Percentiles rank a stretch among this genome's conserved stretches.
Conservation (phyloP, 2,113 vertebrate species). For the Asarcornis scutulata region DNA sequence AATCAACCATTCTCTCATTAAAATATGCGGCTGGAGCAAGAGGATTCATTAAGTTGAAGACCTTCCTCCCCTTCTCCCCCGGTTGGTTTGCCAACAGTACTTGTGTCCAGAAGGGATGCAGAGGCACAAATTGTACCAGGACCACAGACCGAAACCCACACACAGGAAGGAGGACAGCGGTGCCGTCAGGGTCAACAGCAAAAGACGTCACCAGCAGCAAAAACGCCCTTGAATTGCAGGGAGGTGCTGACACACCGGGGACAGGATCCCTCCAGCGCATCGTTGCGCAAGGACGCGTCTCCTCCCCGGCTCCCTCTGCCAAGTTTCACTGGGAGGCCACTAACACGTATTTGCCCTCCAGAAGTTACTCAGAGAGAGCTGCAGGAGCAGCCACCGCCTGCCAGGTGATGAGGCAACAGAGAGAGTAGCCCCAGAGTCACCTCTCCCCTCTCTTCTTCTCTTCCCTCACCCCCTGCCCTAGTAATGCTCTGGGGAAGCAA, state of each 20-base stretch:
- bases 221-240: background rate
- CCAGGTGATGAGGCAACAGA: background rate
- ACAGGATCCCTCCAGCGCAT: background rate
- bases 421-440: background rate
- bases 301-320: conserved; percentile 12
- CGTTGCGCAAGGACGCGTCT: background rate
- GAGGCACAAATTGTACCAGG: too few relatives aligned
- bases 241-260: background rate
- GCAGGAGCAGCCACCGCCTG: background rate
- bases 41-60: background rate
- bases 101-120: background rate
- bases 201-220: background rate
- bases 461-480: background rate
- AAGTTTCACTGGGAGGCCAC: conserved; percentile 50
- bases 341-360: background rate
- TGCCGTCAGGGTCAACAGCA: background rate
- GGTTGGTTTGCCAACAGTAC: background rate
- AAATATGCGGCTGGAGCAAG: background rate
- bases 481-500: background rate
- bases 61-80: background rate
- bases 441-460: background rate
- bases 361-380: background rate
- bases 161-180: background rate
- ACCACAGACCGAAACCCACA: background rate
- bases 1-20: background rate